A percentile compares a stretch with the other conserved stretches of the same genome.
These are phyloP conservation scores for Cheirogaleus major DNA, from an alignment of 2,797 vertebrate species.

Conservation along the genomic window DNA sequence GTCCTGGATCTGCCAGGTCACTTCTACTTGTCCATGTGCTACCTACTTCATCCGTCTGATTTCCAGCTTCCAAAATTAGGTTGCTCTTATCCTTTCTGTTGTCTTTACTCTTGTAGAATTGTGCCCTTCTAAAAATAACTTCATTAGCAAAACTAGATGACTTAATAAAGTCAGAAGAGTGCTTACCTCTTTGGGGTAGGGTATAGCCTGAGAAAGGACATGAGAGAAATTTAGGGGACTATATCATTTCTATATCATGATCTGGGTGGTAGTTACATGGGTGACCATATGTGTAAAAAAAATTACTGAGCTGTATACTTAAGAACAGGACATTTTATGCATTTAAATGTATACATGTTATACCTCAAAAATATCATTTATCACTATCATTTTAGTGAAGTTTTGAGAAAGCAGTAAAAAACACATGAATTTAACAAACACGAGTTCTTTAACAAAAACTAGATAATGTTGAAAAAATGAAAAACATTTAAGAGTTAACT, in stretches of 20 bases:
- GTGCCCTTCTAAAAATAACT: background rate
- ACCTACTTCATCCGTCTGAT: background rate
- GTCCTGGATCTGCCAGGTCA: background rate
- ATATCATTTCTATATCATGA: background rate
- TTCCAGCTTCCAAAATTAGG: background rate
- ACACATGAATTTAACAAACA: background rate
- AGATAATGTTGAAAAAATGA: background rate
- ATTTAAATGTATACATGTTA: background rate
- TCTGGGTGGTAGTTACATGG: background rate
- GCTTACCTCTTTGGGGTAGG: background rate
- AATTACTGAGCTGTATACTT: background rate
- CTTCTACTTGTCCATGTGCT: background rate
- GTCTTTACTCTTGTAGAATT: constrained; percentile 3
- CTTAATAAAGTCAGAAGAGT: constrained; percentile 19
- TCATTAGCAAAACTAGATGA: background rate
- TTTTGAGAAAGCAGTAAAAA: constrained; percentile 15
- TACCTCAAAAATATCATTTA: background rate
- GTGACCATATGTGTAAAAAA: background rate
- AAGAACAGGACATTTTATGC: background rate
- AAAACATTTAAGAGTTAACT: background rate
- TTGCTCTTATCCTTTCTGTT: background rate
- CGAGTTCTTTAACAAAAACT: background rate
- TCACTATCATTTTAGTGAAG: background rate
- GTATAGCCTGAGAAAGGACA: background rate
- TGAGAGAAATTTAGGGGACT: background rate